phyloP scores from a whole-genome alignment of 2,888 invertebrate species.

The Blastobasis adustella region DNA sequence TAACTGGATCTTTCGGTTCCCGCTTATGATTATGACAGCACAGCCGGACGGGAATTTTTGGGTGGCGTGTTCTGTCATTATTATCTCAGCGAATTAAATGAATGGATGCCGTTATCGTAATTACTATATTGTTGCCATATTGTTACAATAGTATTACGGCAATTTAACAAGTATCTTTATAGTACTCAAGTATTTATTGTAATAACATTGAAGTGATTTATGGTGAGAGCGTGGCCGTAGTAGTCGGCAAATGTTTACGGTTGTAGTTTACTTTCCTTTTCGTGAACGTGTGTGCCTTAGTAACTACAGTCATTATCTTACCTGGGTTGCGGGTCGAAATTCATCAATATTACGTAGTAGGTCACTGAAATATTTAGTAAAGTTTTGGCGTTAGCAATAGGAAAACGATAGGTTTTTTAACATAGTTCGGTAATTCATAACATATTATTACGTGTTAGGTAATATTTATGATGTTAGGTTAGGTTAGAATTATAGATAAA shows the following conservation, averaged over 20 bases:
- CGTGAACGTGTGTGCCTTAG: too few species aligned
- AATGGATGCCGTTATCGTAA: constrained; percentile 29
- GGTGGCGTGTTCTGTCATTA: constrained; percentile 9
- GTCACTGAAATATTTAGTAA: too few species aligned
- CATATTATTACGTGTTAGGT: too few species aligned
- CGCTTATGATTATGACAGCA: constrained; percentile 24
- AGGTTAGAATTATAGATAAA: too few species aligned
- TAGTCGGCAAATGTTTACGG: constrained; percentile 10
- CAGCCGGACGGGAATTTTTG: constrained; percentile 18
- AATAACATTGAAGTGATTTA: constrained; percentile 26
- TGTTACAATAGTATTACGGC: constrained; percentile 15
- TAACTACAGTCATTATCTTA: too few species aligned
- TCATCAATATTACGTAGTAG: too few species aligned
- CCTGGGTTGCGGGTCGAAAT: too few species aligned
- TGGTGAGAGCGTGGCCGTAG: constrained; percentile 14
- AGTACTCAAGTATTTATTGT: constrained; percentile 22
- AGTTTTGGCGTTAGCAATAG: too few species aligned
- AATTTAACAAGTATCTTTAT: constrained; percentile 28
- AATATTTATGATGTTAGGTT: too few species aligned
- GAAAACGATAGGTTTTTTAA: too few species aligned
- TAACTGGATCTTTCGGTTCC: not conserved
- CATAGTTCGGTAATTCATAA: too few species aligned
- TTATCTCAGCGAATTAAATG: constrained; percentile 24
- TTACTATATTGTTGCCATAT: constrained; percentile 22
- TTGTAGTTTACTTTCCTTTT: not conserved